Percentiles rank a stretch among this genome's conserved stretches.
Evolutionary conservation across 2,113 vertebrate species (phyloP).

Genomic region (Pholis gunnellus): DNA sequence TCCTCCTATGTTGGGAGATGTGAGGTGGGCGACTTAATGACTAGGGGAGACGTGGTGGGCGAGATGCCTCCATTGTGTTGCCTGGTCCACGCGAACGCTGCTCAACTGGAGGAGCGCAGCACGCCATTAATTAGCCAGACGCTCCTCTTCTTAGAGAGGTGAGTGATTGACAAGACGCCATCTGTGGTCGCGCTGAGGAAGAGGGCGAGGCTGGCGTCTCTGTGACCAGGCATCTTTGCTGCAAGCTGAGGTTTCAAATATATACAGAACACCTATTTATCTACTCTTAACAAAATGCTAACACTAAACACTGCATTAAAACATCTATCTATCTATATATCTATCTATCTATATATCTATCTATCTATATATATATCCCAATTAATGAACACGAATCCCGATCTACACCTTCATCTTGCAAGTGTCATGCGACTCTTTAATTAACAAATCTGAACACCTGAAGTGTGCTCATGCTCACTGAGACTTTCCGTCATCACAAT

Average conservation of each 20-base stretch:
- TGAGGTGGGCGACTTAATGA: slow-evolving; percentile 80
- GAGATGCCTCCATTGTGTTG: slow-evolving; percentile 67
- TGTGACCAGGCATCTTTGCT: slow-evolving; percentile 28
- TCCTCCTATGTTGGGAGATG: slow-evolving; percentile 62
- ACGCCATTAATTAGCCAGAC: slow-evolving; percentile 63
- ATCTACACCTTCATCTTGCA: not conserved
- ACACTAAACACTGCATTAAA: not conserved
- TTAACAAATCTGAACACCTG: not conserved
- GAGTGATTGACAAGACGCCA: slow-evolving; percentile 69
- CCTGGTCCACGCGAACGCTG: slow-evolving; percentile 19
- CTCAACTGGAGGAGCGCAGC: slow-evolving; percentile 47
- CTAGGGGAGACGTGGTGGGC: slow-evolving; percentile 62
- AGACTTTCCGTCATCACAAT: slow-evolving; percentile 2
- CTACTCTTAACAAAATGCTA: slow-evolving; percentile 3
- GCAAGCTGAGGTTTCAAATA: slow-evolving; percentile 38
- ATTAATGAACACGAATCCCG: not conserved
- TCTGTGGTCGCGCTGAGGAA: slow-evolving; percentile 51
- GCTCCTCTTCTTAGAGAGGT: slow-evolving; percentile 43
- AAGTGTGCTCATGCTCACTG: not conserved
- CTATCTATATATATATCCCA: not conserved
- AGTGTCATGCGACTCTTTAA: not conserved
- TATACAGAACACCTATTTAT: slow-evolving; percentile 30
- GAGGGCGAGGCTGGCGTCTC: slow-evolving; percentile 42
- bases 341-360: not conserved
- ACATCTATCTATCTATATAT: not conserved